A percentile compares a stretch with the other conserved stretches of the same genome.
These are phyloP conservation scores for Omphaloscelis lunosa DNA, from an alignment of 2,888 invertebrate genomes.

Conservation along the genomic window DNA sequence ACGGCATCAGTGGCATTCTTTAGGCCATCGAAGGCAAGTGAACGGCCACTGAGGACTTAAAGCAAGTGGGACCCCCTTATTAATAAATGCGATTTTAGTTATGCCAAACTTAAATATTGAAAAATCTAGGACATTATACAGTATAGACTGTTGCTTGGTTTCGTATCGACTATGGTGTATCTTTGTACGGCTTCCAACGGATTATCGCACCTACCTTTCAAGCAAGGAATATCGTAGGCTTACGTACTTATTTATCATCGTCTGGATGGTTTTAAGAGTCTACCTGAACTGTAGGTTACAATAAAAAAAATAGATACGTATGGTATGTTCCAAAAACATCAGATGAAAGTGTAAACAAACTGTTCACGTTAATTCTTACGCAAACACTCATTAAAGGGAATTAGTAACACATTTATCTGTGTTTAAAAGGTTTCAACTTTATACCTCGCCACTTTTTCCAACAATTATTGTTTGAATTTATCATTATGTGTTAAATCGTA, in stretches of 20 bases:
- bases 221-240: not conserved
- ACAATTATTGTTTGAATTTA: no score
- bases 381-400: not conserved
- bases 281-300: not conserved
- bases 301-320: no score
- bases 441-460: not conserved
- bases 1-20: no score
- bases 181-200: conserved; percentile 42
- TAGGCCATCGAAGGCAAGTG: no score
- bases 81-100: not conserved
- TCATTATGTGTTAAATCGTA: no score
- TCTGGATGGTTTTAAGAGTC: not conserved
- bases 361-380: not conserved
- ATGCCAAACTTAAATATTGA: not conserved
- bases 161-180: not conserved
- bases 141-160: conserved; percentile 3
- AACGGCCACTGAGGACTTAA: no score
- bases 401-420: not conserved
- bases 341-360: no score
- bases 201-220: conserved; percentile 42
- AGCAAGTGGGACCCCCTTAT: no score
- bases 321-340: no score
- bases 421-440: not conserved
- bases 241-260: not conserved
- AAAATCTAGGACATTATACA: conserved; percentile 3